phyloP scores from a whole-genome alignment of 2,797 vertebrate genomes.

The Sparidentex hasta region DNA sequence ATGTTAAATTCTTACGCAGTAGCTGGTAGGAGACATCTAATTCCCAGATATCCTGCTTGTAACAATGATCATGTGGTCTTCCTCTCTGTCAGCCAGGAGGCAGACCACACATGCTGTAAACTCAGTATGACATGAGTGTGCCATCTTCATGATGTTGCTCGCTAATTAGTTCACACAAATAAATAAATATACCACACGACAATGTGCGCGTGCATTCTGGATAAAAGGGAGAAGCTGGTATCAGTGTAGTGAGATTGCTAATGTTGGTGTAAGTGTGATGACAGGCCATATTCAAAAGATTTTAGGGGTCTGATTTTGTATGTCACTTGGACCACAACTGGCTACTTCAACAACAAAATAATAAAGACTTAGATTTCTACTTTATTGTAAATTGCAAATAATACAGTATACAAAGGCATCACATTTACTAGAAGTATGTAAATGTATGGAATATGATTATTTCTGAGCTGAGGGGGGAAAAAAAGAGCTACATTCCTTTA shows the following conservation, averaged over 20 bases:
- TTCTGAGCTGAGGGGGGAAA: background rate
- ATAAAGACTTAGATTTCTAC: background rate
- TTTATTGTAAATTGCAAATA: background rate
- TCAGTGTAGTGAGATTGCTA: background rate
- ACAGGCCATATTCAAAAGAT: background rate
- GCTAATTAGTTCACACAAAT: background rate
- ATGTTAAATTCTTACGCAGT: background rate
- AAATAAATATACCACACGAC: background rate
- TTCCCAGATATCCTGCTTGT: conserved; percentile 2
- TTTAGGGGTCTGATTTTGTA: background rate
- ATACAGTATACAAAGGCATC: background rate
- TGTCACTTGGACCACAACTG: background rate
- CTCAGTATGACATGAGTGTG: background rate
- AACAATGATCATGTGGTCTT: conserved; percentile 9
- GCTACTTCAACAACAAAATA: too few relatives aligned
- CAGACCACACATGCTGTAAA: background rate
- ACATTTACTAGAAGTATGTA: background rate
- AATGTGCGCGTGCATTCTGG: background rate
- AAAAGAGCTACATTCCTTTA: conserved; percentile 17
- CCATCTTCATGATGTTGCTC: background rate
- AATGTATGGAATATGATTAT: conserved; percentile 2
- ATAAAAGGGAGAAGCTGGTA: background rate
- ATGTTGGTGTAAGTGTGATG: background rate
- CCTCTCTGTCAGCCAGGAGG: background rate
- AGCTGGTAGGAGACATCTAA: conserved; percentile 7